Conservation (phyloP, 2,888 invertebrate species). For the Aspidapion aeneum region DNA sequence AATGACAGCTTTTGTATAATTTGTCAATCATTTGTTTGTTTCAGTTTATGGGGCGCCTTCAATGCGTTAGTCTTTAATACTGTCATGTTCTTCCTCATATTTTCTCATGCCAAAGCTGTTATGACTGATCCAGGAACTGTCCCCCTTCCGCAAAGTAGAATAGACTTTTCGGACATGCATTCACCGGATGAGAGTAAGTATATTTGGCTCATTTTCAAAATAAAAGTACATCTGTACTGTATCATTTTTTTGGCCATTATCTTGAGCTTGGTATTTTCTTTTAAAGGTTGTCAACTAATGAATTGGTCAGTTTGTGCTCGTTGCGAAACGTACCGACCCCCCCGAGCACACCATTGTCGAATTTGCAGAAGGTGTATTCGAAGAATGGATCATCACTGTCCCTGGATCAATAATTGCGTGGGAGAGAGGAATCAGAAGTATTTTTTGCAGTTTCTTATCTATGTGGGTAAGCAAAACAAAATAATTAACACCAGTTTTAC, state of each 20-base stretch:
- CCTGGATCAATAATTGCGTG: conserved; percentile 92
- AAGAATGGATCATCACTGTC: conserved; percentile 84
- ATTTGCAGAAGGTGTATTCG: conserved; percentile 80
- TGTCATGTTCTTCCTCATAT: conserved; percentile 66
- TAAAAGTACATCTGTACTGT: background rate
- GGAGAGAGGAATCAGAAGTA: conserved; percentile 91
- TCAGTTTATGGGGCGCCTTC: conserved; percentile 77
- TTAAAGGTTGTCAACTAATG: conserved; percentile 52
- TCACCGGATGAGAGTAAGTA: conserved; percentile 47
- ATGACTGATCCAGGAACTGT: conserved; percentile 88
- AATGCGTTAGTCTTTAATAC: conserved; percentile 78
- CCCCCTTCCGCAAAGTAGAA: conserved; percentile 66
- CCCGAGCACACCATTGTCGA: conserved; percentile 83
- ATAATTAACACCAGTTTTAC: conserved; percentile 1
- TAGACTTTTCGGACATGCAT: conserved; percentile 80
- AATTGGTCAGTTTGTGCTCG: conserved; percentile 80
- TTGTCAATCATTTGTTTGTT: too few relatives aligned
- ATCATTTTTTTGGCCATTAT: background rate
- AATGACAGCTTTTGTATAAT: too few relatives aligned
- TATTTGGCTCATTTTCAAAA: background rate
- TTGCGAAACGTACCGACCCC: conserved; percentile 79
- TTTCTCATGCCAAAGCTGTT: conserved; percentile 81
- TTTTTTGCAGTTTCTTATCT: conserved; percentile 83
- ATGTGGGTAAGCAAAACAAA: conserved; percentile 53
- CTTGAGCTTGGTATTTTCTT: too few relatives aligned